Evolutionary conservation across 1,140 invertebrate genomes (phyloP).

Genomic region (Tenebrio molitor): DNA sequence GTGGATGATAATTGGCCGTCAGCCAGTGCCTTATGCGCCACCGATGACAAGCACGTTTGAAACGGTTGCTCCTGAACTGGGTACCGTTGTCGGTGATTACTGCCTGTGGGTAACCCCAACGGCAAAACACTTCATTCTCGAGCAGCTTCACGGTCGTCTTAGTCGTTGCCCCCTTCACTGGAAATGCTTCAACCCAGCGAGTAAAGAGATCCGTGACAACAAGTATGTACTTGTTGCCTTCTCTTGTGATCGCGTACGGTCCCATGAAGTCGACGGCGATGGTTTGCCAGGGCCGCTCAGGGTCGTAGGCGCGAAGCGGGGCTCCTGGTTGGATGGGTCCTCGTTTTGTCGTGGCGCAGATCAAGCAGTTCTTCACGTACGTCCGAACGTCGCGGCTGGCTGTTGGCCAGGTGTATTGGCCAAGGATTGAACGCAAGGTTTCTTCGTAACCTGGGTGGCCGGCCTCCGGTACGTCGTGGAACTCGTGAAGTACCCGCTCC

Average conservation of each 20-base stretch:
- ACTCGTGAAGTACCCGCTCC: not conserved
- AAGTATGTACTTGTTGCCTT: not conserved
- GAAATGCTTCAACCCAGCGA: not conserved
- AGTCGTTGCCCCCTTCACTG: conserved; percentile 10
- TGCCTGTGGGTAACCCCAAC: too few relatives aligned
- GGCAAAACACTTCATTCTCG: too few relatives aligned
- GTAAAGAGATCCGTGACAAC: not conserved
- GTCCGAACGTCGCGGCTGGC: not conserved
- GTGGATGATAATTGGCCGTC: too few relatives aligned
- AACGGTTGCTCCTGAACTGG: too few relatives aligned
- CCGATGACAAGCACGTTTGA: too few relatives aligned
- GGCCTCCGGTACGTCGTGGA: not conserved
- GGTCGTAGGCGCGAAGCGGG: not conserved
- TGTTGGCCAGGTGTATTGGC: not conserved
- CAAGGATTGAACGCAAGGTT: not conserved
- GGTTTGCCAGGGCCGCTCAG: not conserved
- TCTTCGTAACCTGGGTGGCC: not conserved
- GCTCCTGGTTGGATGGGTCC: too few relatives aligned
- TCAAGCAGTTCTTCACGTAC: not conserved
- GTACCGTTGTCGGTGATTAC: too few relatives aligned
- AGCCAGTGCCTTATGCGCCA: too few relatives aligned
- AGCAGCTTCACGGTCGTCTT: too few relatives aligned
- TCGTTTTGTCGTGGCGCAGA: not conserved
- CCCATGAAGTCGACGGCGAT: not conserved
- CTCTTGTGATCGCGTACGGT: not conserved